Conservation (phyloP, 2,797 vertebrate genomes). For the Fundulus diaphanus region DNA sequence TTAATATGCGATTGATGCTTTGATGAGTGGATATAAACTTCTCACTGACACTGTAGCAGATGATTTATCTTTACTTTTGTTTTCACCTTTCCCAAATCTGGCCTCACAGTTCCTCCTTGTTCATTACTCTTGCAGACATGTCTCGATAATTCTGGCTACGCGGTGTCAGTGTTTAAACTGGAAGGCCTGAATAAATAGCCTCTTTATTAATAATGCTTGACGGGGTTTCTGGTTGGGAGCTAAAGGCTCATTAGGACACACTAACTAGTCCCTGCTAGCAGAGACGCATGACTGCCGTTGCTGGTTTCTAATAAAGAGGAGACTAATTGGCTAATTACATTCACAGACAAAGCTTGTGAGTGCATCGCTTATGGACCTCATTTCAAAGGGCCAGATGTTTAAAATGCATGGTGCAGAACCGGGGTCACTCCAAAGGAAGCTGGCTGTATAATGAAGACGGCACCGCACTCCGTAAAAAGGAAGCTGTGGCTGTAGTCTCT, state of each 20-base stretch:
- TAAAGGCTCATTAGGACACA: constrained; percentile 76
- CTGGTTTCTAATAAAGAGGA: constrained; percentile 74
- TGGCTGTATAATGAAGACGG: constrained; percentile 47
- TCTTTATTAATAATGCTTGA: constrained; percentile 80
- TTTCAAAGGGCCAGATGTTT: constrained; percentile 59
- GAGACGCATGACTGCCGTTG: constrained; percentile 64
- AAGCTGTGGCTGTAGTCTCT: constrained; percentile 9
- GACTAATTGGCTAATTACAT: constrained; percentile 79
- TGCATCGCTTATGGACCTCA: constrained; percentile 58
- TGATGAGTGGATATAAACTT: not conserved
- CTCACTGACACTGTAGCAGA: not conserved
- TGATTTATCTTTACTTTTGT: not conserved
- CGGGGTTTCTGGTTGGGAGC: constrained; percentile 71
- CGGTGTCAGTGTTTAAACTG: constrained; percentile 60
- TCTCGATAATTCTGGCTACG: constrained; percentile 56
- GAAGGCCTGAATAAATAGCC: constrained; percentile 67
- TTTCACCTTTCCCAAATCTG: constrained; percentile 4
- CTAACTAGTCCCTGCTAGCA: constrained; percentile 78
- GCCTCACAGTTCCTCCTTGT: constrained; percentile 21
- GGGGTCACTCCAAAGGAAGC: constrained; percentile 58
- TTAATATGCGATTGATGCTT: not conserved
- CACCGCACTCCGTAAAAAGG: constrained; percentile 22
- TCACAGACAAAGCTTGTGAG: constrained; percentile 66
- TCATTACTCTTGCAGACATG: constrained; percentile 48
- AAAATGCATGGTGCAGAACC: constrained; percentile 49